These are phyloP conservation scores for Podarcis siculus DNA, from an alignment of 2,797 vertebrate genomes.

Conservation along the genomic window DNA sequence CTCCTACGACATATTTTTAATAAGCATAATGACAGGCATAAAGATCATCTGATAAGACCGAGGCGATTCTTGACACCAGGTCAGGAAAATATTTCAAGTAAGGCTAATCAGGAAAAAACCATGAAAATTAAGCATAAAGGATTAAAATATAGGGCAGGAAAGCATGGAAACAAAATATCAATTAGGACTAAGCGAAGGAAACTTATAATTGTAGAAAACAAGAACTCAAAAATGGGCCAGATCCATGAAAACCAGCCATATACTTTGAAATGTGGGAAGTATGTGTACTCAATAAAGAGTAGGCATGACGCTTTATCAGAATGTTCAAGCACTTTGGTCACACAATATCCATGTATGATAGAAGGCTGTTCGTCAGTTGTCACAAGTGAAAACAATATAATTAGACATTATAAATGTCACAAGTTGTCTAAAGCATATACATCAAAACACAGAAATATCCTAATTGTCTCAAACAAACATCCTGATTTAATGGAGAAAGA, in stretches of 20 bases:
- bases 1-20: conserved; percentile 93
- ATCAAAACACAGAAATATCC: conserved; percentile 89
- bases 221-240: conserved; percentile 79
- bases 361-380: conserved; percentile 92
- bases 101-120: conserved; percentile 82
- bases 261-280: conserved; percentile 80
- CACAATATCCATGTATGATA: conserved; percentile 97
- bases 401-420: conserved; percentile 95
- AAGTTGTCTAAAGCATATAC: conserved; percentile 93
- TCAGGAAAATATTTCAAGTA: conserved; percentile 82
- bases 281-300: conserved; percentile 88
- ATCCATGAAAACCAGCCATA: conserved; percentile 84
- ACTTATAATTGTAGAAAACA: conserved; percentile 71
- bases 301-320: conserved; percentile 89
- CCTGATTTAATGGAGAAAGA: conserved; percentile 79
- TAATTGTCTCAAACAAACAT: conserved; percentile 91
- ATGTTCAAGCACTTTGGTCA: conserved; percentile 87
- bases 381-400: conserved; percentile 90
- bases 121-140: conserved; percentile 77
- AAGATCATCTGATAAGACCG: conserved; percentile 87
- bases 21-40: conserved; percentile 93
- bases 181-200: conserved; percentile 81
- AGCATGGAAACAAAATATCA: conserved; percentile 82
- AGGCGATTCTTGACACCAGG: conserved; percentile 79
- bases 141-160: conserved; percentile 80